A percentile compares a stretch with the other conserved stretches of the same genome.
phyloP scores from a whole-genome alignment of 1,140 invertebrate species.

The Andricus grossulariae region DNA sequence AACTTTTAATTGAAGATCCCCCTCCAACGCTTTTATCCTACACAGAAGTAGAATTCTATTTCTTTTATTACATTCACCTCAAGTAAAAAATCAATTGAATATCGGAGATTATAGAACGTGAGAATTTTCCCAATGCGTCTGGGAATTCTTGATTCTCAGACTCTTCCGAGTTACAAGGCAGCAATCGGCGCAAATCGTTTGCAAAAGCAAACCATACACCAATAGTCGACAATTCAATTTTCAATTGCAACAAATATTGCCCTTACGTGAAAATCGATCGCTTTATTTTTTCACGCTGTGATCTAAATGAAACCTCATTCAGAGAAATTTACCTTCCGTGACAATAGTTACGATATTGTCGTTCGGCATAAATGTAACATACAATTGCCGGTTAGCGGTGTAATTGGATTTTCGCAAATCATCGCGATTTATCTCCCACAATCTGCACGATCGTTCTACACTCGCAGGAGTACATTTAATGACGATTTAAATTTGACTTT shows the following conservation, averaged over 20 bases:
- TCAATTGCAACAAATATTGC: not conserved
- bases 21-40: conserved; percentile 44
- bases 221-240: conserved; percentile 3
- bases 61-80: conserved; percentile 63
- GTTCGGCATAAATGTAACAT: conserved; percentile 33
- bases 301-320: not conserved
- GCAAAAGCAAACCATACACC: not conserved
- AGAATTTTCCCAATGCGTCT: conserved; percentile 66
- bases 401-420: conserved; percentile 43
- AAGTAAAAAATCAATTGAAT: conserved; percentile 72
- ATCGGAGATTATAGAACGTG: conserved; percentile 69
- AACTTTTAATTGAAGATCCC: conserved; percentile 69
- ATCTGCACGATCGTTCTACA: not conserved
- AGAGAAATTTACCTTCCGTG: conserved; percentile 8
- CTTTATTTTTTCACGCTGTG: not conserved
- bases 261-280: not conserved
- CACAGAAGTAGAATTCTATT: conserved; percentile 63
- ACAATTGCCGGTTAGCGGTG: conserved; percentile 33
- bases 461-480: conserved; percentile 36
- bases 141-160: conserved; percentile 54
- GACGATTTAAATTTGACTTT: conserved; percentile 38
- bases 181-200: conserved; percentile 5
- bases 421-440: conserved; percentile 36
- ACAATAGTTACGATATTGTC: conserved; percentile 41
- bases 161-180: conserved; percentile 48